These are phyloP conservation scores for Bradypodion ventrale DNA, from an alignment of 2,797 vertebrate species.

Conservation along the genomic window DNA sequence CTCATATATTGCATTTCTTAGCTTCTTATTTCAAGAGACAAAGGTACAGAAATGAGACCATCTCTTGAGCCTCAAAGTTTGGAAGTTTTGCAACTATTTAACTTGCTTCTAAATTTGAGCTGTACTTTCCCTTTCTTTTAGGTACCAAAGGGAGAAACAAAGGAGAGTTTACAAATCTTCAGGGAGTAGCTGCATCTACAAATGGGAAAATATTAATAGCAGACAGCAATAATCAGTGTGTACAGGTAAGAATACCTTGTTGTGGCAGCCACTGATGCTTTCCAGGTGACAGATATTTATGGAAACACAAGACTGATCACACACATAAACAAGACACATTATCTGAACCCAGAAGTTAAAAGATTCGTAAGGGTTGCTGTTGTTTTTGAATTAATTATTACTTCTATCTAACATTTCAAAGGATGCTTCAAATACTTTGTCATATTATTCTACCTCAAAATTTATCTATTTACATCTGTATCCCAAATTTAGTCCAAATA, in stretches of 20 bases:
- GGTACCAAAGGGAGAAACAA: constrained; percentile 99
- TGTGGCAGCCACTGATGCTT: constrained; percentile 1
- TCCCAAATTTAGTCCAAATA: background rate
- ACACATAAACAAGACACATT: constrained; percentile 21
- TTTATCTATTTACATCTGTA: background rate
- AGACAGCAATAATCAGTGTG: constrained; percentile 99
- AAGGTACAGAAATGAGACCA: background rate
- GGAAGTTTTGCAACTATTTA: background rate
- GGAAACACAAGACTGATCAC: background rate
- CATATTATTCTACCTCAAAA: background rate
- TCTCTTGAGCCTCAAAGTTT: background rate
- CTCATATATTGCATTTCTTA: too few relatives aligned
- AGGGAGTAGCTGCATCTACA: constrained; percentile 92
- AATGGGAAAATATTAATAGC: constrained; percentile 94
- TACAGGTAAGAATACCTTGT: constrained; percentile 84
- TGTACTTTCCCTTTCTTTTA: constrained; percentile 69
- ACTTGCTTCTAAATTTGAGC: constrained; percentile 45
- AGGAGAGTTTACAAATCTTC: constrained; percentile 98
- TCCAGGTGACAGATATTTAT: background rate
- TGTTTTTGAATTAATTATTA: background rate
- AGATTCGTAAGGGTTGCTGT: background rate
- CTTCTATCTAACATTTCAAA: constrained; percentile 29
- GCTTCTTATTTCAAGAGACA: background rate
- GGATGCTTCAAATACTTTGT: background rate
- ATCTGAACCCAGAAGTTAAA: background rate